Conservation (phyloP, 2,888 invertebrate genomes). For the Athripsodes cinereus region DNA sequence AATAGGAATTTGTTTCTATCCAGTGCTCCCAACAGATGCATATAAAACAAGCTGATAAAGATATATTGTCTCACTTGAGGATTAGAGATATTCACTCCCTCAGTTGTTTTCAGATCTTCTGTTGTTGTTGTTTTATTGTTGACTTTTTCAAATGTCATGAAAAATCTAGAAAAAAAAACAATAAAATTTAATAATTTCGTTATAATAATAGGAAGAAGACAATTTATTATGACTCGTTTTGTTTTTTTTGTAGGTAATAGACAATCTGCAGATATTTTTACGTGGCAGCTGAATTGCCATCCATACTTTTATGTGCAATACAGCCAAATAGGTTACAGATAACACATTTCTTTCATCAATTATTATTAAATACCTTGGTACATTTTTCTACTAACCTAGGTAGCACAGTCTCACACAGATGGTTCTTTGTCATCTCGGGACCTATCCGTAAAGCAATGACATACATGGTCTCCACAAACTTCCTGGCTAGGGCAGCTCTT, state of each 20-base stretch:
- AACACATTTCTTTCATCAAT: too few species aligned
- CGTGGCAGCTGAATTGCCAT: too few species aligned
- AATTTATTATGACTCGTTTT: too few species aligned
- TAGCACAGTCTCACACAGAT: conserved; percentile 63
- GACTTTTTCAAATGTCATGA: conserved; percentile 75
- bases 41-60: too few species aligned
- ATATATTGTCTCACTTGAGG: conserved; percentile 9
- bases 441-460: conserved; percentile 72
- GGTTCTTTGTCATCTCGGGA: conserved; percentile 68
- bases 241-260: too few species aligned
- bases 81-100: conserved; percentile 34
- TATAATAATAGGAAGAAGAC: background rate
- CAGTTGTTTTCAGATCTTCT: conserved; percentile 47
- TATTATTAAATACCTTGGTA: too few species aligned
- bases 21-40: too few species aligned
- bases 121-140: conserved; percentile 48
- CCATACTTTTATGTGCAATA: too few species aligned
- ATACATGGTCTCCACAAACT: conserved; percentile 76
- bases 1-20: too few species aligned
- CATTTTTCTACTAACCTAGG: conserved; percentile 39
- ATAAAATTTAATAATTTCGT: background rate
- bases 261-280: too few species aligned
- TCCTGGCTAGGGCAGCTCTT: conserved; percentile 69
- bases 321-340: too few species aligned
- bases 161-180: conserved; percentile 54